Evolutionary conservation across 2,888 invertebrate genomes (phyloP).

Genomic region (Patella ulyssiponensis): DNA sequence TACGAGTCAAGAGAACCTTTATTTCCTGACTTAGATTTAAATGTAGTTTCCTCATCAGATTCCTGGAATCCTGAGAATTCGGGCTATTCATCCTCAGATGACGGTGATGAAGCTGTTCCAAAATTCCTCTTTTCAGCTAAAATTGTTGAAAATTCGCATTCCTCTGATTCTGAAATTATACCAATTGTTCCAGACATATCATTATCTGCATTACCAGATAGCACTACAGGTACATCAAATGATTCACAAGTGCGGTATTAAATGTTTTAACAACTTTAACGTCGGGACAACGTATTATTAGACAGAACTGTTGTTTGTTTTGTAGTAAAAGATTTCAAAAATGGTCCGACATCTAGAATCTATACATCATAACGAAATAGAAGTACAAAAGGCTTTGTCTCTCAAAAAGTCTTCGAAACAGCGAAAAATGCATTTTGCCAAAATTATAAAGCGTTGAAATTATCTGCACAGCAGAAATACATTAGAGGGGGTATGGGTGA

Average conservation of each 20-base stretch:
- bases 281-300: background rate
- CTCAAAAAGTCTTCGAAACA: background rate
- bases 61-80: background rate
- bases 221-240: background rate
- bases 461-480: background rate
- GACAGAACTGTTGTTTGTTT: constrained; percentile 4
- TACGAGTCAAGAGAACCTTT: background rate
- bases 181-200: background rate
- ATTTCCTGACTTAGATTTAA: background rate
- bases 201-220: background rate
- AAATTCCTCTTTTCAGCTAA: background rate
- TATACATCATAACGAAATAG: background rate
- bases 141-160: background rate
- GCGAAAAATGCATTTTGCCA: background rate
- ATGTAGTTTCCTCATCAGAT: background rate
- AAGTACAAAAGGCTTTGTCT: background rate
- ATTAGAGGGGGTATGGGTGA: background rate
- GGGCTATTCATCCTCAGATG: background rate
- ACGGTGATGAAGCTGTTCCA: background rate
- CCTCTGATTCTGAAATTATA: background rate
- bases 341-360: background rate
- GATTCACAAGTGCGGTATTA: background rate
- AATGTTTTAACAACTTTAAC: background rate
- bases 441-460: background rate
- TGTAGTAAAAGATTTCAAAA: background rate